Percentiles rank a stretch among this genome's conserved stretches.
phyloP scores from a whole-genome alignment of 2,888 invertebrate genomes.

The Drosophila macrospina region DNA sequence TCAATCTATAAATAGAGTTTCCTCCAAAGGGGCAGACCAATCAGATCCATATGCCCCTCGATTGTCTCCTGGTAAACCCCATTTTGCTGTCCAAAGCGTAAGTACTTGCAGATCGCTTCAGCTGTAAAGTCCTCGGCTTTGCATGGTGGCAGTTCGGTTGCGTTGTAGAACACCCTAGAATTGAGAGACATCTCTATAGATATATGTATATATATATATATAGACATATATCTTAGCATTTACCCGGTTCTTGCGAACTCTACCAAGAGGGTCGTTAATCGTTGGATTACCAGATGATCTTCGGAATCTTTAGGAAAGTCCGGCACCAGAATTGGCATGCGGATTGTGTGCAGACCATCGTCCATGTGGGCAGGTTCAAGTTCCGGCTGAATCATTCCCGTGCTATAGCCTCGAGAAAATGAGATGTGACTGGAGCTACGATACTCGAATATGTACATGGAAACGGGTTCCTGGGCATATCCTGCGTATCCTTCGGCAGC shows the following conservation, averaged over 20 bases:
- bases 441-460: conserved; percentile 85
- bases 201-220: neutral
- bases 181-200: neutral
- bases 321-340: conserved; percentile 82
- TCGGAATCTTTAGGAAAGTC: conserved; percentile 73
- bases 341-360: conserved; percentile 86
- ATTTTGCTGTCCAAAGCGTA: conserved; percentile 62
- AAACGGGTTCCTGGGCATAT: conserved; percentile 76
- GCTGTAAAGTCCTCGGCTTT: conserved; percentile 43
- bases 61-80: conserved; percentile 44
- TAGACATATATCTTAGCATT: conserved; percentile 11
- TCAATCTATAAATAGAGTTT: conserved; percentile 34
- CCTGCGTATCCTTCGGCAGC: conserved; percentile 49
- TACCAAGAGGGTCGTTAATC: conserved; percentile 84
- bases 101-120: conserved; percentile 76
- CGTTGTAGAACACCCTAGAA: conserved; percentile 46
- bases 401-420: conserved; percentile 75
- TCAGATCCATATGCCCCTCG: conserved; percentile 42
- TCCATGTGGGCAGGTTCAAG: conserved; percentile 86
- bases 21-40: conserved; percentile 52
- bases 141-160: conserved; percentile 44
- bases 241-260: conserved; percentile 86
- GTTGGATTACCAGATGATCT: conserved; percentile 82
- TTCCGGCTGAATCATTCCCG: conserved; percentile 36
- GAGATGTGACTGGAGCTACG: conserved; percentile 80